These are phyloP conservation scores for Polyboroides typus DNA, from an alignment of 2,797 vertebrate genomes.

Conservation along the genomic window DNA sequence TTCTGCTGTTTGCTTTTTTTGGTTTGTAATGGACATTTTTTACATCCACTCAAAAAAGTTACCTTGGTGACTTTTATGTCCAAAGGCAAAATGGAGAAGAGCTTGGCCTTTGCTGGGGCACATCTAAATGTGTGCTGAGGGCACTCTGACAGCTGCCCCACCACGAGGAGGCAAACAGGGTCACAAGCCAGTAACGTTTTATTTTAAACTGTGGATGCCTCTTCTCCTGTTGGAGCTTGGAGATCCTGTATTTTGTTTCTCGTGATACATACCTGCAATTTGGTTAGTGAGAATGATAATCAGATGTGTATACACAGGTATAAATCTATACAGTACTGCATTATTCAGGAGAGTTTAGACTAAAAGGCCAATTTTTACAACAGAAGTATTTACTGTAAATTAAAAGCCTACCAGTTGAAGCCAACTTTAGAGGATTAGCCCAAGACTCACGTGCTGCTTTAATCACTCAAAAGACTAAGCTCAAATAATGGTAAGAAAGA, in stretches of 20 bases:
- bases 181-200: not conserved
- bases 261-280: not conserved
- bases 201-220: not conserved
- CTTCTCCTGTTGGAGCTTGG: not conserved
- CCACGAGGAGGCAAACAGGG: not conserved
- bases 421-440: not conserved
- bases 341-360: not conserved
- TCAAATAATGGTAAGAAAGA: not conserved
- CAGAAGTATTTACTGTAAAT: not conserved
- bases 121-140: rapidly evolving
- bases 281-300: not conserved
- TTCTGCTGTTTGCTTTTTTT: not conserved
- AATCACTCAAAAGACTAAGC: not conserved
- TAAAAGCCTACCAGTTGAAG: not conserved
- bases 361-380: not conserved
- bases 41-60: not conserved
- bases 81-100: not conserved
- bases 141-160: not conserved
- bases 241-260: not conserved
- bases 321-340: not conserved
- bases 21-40: not conserved
- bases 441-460: not conserved
- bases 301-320: not conserved
- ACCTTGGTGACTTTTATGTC: not conserved
- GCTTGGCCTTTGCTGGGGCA: not conserved